Base-by-base conservation (phyloP, 2,797 vertebrate genomes). In the Distichodus sexfasciatus region DNA sequence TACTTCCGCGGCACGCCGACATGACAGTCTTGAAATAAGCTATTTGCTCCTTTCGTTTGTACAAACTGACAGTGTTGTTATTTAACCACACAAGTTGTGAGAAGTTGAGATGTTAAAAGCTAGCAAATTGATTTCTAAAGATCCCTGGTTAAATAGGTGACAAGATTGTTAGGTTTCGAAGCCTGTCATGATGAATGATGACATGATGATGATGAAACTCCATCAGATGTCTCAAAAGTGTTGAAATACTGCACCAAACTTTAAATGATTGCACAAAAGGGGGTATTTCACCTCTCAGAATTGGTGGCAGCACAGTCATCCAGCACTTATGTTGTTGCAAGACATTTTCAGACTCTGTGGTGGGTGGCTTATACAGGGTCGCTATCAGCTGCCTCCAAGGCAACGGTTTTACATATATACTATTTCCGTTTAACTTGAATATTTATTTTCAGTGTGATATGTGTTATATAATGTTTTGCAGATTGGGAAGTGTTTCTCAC, bases 251-350 rank as follows among this genome's bases (percentile, higher is more conserved):
- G 36, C 14, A 24, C 41, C 19, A 40, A 58, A 58, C 14, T 24
- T 58, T 40, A 58, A 58, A 58, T 8, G 41, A 35, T 58, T 9
- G 3, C 36, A 58, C 11, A 58, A 58, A 14, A 58, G 23, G 55
- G 35, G n/a, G n/a, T n/a, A 26, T 40, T 58, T 26, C 35, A 58
- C 55, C 54, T 38, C 55, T 58, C 35, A 58, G 55, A 41, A 24
- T 58, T 28, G 36, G 35, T 41, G 55, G 36, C 55, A 40, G 55
- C 36, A 40, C 48, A 53, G 26, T 31, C 55, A 58, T n/a, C 54
- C 4, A 31, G 17, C 17, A 36, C 14, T 24, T 41, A 11, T 40
- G 19, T 9, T 10, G 6, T 10, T 23, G 19, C 24, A 21, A 58
- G 38, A 58, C 21, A 21, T 12, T 8, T 19, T 58, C 55, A 40